These are phyloP conservation scores for Torymus texanus DNA, from an alignment of 2,888 invertebrate species.

Conservation along the genomic window DNA sequence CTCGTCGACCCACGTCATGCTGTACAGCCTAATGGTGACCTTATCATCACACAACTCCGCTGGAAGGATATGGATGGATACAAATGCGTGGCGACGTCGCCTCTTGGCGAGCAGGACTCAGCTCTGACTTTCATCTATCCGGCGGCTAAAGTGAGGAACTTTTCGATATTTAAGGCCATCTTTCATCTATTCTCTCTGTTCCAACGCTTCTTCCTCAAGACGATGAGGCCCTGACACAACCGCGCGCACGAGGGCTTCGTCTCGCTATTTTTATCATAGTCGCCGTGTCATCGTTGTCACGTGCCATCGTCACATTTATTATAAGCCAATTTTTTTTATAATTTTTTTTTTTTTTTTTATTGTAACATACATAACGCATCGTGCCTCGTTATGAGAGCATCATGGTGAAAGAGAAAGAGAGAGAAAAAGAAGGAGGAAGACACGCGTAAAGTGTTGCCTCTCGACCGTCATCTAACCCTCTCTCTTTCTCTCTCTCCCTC, in stretches of 20 bases:
- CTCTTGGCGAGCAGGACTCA: conserved; percentile 77
- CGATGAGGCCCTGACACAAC: conserved; percentile 46
- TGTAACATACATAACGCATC: no score
- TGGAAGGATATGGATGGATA: conserved; percentile 91
- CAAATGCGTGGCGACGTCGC: conserved; percentile 84
- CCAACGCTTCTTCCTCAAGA: conserved; percentile 53
- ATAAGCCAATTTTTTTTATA: no score
- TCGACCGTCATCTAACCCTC: no score
- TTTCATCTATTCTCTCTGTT: conserved; percentile 45
- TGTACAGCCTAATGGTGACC: conserved; percentile 83
- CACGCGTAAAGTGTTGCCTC: no score
- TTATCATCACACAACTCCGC: conserved; percentile 82
- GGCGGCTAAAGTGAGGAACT: conserved; percentile 56
- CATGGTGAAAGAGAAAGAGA: no score
- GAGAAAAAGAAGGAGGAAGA: no score
- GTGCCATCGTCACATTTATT: no score
- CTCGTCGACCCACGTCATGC: conserved; percentile 62
- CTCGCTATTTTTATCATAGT: background rate
- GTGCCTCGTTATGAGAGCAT: no score
- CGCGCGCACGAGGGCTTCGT: background rate
- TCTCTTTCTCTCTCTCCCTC: background rate
- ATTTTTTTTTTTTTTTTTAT: no score
- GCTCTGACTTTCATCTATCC: conserved; percentile 85
- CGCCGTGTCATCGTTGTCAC: background rate
- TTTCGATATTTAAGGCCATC: conserved; percentile 53